Conservation (phyloP, 1,140 invertebrate genomes). For the Drosophila bocki region DNA sequence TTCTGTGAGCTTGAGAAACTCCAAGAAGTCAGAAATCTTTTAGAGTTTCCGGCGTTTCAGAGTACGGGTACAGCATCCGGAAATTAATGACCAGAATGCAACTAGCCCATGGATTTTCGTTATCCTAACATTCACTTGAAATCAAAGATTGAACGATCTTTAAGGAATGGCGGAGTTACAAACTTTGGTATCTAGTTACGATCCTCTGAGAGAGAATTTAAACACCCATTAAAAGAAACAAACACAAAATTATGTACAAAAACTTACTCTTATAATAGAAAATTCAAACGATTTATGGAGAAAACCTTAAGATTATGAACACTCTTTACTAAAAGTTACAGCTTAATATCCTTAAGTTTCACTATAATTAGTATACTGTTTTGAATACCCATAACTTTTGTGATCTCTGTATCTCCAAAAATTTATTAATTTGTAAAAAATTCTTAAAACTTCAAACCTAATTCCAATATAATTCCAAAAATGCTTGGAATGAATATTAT, state of each 20-base stretch:
- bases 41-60: too few relatives aligned
- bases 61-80: too few relatives aligned
- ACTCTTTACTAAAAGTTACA: not conserved
- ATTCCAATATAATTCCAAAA: not conserved
- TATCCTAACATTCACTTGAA: too few relatives aligned
- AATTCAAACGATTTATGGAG: not conserved
- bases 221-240: too few relatives aligned
- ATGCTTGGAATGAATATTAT: not conserved
- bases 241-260: too few relatives aligned
- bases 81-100: not conserved
- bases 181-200: too few relatives aligned
- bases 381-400: not conserved
- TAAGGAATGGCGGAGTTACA: too few relatives aligned
- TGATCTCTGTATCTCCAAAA: not conserved
- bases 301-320: not conserved
- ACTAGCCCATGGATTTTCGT: not conserved
- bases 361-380: not conserved
- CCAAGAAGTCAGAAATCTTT: not conserved
- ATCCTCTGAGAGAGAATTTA: too few relatives aligned
- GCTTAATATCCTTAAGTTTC: not conserved
- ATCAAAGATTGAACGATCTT: not conserved
- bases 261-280: too few relatives aligned
- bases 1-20: not conserved
- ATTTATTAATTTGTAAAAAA: not conserved
- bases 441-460: accelerated